Evolutionary conservation across 2,797 vertebrate species (phyloP).

Genomic region (Philypnodon macrostomus): DNA sequence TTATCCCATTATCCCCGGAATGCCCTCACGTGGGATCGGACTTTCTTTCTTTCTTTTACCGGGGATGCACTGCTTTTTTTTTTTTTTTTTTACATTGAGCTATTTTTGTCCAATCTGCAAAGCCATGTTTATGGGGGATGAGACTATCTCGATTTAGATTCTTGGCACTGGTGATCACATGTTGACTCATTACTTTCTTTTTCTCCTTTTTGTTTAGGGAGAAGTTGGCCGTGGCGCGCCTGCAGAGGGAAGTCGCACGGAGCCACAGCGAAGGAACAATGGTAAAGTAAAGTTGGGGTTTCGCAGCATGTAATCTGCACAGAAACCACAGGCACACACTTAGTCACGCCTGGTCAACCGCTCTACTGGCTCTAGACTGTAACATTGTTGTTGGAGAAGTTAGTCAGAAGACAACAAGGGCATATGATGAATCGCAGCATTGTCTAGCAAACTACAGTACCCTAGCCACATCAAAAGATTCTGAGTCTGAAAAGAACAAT

Average conservation of each 20-base stretch:
- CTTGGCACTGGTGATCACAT: conserved; percentile 1
- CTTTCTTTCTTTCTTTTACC: conserved; percentile 55
- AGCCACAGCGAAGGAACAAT: conserved; percentile 87
- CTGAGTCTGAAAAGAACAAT: too few species aligned
- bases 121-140: conserved; percentile 24
- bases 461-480: too few species aligned
- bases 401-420: conserved; percentile 6
- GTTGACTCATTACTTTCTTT: conserved; percentile 34
- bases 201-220: conserved; percentile 72
- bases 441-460: conserved; percentile 1
- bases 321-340: conserved; percentile 23
- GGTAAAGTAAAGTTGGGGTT: conserved; percentile 72
- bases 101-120: conserved; percentile 58
- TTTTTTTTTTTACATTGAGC: conserved; percentile 47
- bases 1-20: conserved; percentile 64
- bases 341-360: conserved; percentile 12
- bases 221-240: conserved; percentile 88
- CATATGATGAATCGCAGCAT: neutral
- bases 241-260: conserved; percentile 86
- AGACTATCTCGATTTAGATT: conserved; percentile 1
- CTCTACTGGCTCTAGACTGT: conserved; percentile 7
- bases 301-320: conserved; percentile 28
- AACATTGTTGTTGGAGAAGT: conserved; percentile 13
- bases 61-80: conserved; percentile 50
- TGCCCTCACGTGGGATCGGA: conserved; percentile 61